Conservation (phyloP, 2,113 vertebrate species). For the Neolamprologus modestus region DNA sequence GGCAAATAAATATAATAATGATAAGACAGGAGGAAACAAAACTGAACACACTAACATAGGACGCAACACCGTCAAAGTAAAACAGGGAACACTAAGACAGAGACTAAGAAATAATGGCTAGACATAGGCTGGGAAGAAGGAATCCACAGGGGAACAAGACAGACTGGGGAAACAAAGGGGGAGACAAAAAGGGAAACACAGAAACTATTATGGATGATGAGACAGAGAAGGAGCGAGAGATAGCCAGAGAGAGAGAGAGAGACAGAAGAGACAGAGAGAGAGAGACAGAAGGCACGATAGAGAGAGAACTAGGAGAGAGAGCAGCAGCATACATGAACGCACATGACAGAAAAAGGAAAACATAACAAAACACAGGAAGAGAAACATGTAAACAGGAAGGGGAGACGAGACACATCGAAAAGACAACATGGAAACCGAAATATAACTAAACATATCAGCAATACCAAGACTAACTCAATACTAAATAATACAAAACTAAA, state of each 20-base stretch:
- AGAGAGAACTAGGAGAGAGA: neutral
- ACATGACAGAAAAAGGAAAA: neutral
- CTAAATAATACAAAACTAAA: neutral
- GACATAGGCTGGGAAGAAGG: neutral
- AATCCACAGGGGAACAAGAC: neutral
- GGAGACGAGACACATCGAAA: neutral
- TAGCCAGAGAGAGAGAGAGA: neutral
- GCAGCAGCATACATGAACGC: neutral
- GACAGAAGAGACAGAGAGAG: neutral
- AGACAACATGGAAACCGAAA: neutral
- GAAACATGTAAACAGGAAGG: neutral
- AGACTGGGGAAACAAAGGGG: neutral
- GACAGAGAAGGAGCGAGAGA: neutral
- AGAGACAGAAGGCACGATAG: fast-evolving
- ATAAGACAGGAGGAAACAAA: neutral
- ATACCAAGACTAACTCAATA: neutral
- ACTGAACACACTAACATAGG: neutral
- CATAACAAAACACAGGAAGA: neutral
- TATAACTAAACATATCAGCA: neutral
- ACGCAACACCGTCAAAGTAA: neutral
- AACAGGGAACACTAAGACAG: neutral
- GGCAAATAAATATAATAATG: neutral
- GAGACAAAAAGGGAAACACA: neutral
- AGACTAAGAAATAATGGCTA: neutral
- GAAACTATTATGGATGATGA: neutral